Conservation (phyloP, 2,113 vertebrate species). For the Aptenodytes forsteri region DNA sequence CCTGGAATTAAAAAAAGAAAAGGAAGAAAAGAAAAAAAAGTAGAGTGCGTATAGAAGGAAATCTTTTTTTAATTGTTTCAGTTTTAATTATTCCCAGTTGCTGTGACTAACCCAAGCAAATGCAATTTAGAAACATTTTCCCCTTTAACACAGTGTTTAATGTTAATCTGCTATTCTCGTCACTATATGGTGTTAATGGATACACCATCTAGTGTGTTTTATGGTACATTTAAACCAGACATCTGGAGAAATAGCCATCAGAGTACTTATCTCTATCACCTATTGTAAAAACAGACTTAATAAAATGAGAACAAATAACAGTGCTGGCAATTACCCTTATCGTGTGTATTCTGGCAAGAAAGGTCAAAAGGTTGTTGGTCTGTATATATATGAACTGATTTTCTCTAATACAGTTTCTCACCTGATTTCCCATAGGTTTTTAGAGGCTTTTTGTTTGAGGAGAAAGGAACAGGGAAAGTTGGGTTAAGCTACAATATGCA, state of each 20-base stretch:
- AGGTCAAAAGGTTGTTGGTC: slow-evolving; percentile 46
- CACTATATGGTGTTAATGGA: not conserved
- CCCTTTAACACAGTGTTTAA: not conserved
- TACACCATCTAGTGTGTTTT: not conserved
- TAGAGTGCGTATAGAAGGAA: not conserved
- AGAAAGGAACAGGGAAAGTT: not conserved
- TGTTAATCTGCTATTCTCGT: not conserved
- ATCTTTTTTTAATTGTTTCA: not conserved
- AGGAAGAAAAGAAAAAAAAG: not conserved
- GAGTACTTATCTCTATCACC: slow-evolving; percentile 28
- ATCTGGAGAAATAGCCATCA: slow-evolving; percentile 43
- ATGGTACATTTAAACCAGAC: slow-evolving; percentile 34
- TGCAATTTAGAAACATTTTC: not conserved
- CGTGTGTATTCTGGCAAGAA: slow-evolving; percentile 5
- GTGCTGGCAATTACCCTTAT: slow-evolving; percentile 52
- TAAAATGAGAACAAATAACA: slow-evolving; percentile 63
- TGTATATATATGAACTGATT: slow-evolving; percentile 67
- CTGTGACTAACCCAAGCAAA: not conserved
- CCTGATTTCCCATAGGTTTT: slow-evolving; percentile 56
- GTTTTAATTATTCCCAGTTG: not conserved
- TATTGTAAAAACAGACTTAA: slow-evolving; percentile 58
- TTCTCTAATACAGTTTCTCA: slow-evolving; percentile 46
- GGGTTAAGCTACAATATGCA: not conserved
- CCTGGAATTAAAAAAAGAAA: not conserved
- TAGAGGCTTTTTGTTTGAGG: not conserved